Evolutionary conservation across 2,888 invertebrate species (phyloP).

Genomic region (Shargacucullia verbasci): DNA sequence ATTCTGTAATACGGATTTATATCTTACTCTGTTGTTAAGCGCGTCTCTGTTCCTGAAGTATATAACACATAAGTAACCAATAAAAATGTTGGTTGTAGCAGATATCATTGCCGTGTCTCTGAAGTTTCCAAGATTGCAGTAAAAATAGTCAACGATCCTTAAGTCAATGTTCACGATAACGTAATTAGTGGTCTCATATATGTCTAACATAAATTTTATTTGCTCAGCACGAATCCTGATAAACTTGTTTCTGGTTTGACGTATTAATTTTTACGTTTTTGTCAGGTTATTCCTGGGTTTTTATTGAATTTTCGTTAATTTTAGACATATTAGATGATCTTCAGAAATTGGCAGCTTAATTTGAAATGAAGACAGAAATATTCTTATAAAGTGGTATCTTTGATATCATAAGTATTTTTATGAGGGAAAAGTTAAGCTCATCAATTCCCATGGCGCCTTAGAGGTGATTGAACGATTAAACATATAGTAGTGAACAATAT

Average conservation of each 20-base stretch:
- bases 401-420: too few relatives aligned
- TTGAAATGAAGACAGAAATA: too few relatives aligned
- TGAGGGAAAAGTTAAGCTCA: too few relatives aligned
- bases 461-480: neutral
- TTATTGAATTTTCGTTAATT: slow-evolving; percentile 14
- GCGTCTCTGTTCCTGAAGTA: too few relatives aligned
- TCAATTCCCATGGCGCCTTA: neutral
- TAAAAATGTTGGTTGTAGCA: neutral
- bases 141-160: neutral
- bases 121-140: neutral
- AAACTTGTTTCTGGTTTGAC: slow-evolving; percentile 36
- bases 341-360: too few relatives aligned
- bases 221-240: slow-evolving; percentile 17
- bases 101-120: neutral
- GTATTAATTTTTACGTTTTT: slow-evolving; percentile 12
- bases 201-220: slow-evolving; percentile 17
- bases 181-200: slow-evolving; percentile 16
- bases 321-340: neutral
- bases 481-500: neutral
- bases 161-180: slow-evolving; percentile 22
- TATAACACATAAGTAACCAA: neutral
- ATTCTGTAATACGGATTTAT: too few relatives aligned
- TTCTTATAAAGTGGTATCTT: too few relatives aligned
- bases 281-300: slow-evolving; percentile 33
- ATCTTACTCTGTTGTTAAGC: too few relatives aligned